Evolutionary conservation across 2,888 invertebrate genomes (phyloP), one percentile per base, ranked within the genome.

Genomic region (Eupsilia transversa): DNA sequence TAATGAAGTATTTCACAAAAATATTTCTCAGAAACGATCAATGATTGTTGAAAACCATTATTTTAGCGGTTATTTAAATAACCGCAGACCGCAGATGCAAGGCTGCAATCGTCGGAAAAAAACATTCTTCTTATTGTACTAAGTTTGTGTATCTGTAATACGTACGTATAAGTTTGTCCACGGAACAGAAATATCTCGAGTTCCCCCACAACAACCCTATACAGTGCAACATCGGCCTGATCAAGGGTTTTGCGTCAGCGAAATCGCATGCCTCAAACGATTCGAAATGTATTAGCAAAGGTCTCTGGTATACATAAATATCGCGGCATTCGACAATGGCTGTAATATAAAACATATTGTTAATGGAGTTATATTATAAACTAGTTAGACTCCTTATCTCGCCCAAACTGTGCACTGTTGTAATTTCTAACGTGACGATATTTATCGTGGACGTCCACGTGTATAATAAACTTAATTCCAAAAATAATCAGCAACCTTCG

Each of bases 151-250:
- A 60, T 54, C 10, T 17, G 57, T 30, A 57, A 35, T 61, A 92
- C 96, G 91, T 87, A 96, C 96, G 96, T 85, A 96, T 96, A 46
- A 96, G 91, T 87, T 96, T 96, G 61, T 97, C 97, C 4, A 97
- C 96, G 10, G 95, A 97, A 90, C 98, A 97, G 90, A 97, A 98
- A 90, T 98, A 98, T 88, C 97, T 97, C 0, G 98, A 99, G 91
- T 98, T 97, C 0, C 98, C 97, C 99, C 99, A 99, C 30, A 98
- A 95, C 14, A 99, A 94, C 38, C 98, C 98, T 7, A 99, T 96
- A 65, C 97, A 97, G 87, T 99, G 98, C 86, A 99, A 95, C 93
- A 99, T 95, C 1, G 98, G 97, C 70, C 97, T 96, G 6, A 98
- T 96, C 17, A 97, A 93, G 0, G 88, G 69, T 73, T 96, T 96